Evolutionary conservation across 2,113 vertebrate genomes (phyloP), one percentile per base, ranked within the genome.

Genomic region (Proteles cristata): DNA sequence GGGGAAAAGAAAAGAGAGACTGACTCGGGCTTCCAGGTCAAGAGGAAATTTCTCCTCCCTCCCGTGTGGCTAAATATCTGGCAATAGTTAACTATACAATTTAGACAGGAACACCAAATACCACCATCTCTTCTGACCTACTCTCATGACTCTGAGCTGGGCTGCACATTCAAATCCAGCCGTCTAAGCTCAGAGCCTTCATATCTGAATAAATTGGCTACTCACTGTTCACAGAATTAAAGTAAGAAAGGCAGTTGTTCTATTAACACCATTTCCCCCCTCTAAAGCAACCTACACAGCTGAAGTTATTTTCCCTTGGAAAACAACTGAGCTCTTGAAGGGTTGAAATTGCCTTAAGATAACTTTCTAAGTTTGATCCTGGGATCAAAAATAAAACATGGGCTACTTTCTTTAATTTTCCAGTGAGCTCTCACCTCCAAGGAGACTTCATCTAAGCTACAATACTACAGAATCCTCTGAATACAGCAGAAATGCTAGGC

Each of bases 401-500:
- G 10, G 43, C 65, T 92, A n/a, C 77, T 96, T 93, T 92, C 87
- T 96, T 80, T 95, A 74, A 97, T 94, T 97, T 96, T 77, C 74
- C 2, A 66, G 69, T 76, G 87, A 96, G 39, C 35, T 91, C 19
- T 96, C 63, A 66, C 77, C 45, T 93, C 76, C 80, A 96, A 96
- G 68, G 66, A 96, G 80, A 84, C 35, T 76, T 90, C 48, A 68
- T 33, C 19, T 50, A 87, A 96, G 35, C 43, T 89, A 73, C 43
- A 88, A 43, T 43, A n/a, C 5, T 11, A 77, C 86, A 73, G 39
- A 43, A 73, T 31, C 45, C 50, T 87, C 16, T 39, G 76, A 93
- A 39, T 71, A 83, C 9, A 71, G n/a, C 9, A 48, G n/a, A 88
- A 93, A 87, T 71, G 12, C 28, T 28, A 50, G 23, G 39, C 39